phyloP scores from a whole-genome alignment of 2,888 invertebrate genomes.

The Noctua janthina region DNA sequence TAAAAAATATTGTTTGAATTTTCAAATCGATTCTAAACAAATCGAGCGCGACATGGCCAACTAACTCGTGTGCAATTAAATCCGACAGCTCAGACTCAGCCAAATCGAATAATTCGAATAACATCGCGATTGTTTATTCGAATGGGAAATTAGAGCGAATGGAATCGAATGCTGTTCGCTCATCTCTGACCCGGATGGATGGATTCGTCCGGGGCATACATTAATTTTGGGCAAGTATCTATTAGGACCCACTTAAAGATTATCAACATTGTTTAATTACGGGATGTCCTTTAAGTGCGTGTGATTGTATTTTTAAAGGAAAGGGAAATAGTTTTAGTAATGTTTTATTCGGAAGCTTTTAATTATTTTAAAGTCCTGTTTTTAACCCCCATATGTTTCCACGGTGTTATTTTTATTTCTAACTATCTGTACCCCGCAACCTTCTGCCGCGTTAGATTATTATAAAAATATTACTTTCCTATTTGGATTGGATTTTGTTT shows the following conservation, averaged over 20 bases:
- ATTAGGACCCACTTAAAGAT: constrained; percentile 47
- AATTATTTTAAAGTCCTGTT: no score
- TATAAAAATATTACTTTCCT: no score
- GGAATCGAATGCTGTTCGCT: constrained; percentile 28
- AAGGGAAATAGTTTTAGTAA: not conserved
- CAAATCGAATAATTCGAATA: constrained; percentile 44
- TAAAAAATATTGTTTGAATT: not conserved
- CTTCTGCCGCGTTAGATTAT: no score
- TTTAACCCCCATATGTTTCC: not conserved
- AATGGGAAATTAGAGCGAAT: constrained; percentile 37
- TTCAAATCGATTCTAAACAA: not conserved
- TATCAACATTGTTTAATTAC: constrained; percentile 51
- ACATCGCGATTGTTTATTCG: constrained; percentile 43
- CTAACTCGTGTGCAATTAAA: constrained; percentile 24
- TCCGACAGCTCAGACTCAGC: constrained; percentile 29
- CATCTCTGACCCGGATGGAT: constrained; percentile 28
- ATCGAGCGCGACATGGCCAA: constrained; percentile 2
- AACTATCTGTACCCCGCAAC: no score
- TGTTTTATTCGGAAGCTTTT: no score
- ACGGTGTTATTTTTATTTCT: not conserved
- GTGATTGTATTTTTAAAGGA: constrained; percentile 36
- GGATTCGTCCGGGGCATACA: constrained; percentile 45
- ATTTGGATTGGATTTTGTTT: no score
- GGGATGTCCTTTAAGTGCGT: constrained; percentile 30
- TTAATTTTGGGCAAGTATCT: constrained; percentile 56